These are phyloP conservation scores for Addax nasomaculatus DNA, from an alignment of 2,113 vertebrate genomes.

Conservation along the genomic window DNA sequence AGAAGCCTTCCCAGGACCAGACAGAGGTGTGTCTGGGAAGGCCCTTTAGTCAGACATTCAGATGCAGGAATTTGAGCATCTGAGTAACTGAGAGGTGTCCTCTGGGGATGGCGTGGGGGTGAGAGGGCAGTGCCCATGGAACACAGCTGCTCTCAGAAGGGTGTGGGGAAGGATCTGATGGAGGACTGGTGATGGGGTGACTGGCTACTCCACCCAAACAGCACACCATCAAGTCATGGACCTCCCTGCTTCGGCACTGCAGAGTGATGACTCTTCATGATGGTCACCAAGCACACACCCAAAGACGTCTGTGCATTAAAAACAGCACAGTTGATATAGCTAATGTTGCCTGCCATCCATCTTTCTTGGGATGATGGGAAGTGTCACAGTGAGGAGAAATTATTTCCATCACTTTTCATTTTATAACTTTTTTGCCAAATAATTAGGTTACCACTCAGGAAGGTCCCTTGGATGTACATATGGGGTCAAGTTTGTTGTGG, in stretches of 20 bases:
- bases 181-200: background rate
- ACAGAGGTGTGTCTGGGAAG: background rate
- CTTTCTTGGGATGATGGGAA: background rate
- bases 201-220: background rate
- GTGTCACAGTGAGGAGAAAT: background rate
- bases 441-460: slow-evolving; percentile 28
- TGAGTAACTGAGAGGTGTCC: background rate
- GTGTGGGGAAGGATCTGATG: accelerated
- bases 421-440: slow-evolving; percentile 14
- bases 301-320: background rate
- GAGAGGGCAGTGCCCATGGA: background rate
- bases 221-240: background rate
- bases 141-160: background rate
- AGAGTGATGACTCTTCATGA: background rate
- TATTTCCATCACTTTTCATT: background rate
- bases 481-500: slow-evolving; percentile 7
- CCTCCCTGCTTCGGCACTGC: background rate
- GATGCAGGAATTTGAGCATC: background rate
- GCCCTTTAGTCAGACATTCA: background rate
- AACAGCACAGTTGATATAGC: background rate
- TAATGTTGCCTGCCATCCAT: background rate
- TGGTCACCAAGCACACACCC: background rate
- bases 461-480: slow-evolving; percentile 1
- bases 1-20: background rate
- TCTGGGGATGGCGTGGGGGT: background rate